Evolutionary conservation across 1,140 invertebrate species (phyloP).

Genomic region (Heliconius nattereri): DNA sequence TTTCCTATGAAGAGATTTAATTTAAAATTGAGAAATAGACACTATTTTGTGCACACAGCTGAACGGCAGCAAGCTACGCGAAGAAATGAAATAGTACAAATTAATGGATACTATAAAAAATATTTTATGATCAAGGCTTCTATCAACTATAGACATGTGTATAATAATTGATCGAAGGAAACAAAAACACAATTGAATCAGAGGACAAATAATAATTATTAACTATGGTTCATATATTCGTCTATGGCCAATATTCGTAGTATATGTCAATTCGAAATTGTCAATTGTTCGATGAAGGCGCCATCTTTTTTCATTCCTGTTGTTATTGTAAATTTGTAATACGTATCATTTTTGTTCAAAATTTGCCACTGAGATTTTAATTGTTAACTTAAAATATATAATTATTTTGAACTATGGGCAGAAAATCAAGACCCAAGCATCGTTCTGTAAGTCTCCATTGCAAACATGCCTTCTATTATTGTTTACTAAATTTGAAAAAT

Average conservation of each 20-base stretch:
- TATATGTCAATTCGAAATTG: neutral
- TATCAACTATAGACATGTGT: too few species aligned
- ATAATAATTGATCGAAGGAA: too few species aligned
- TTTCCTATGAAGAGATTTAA: too few species aligned
- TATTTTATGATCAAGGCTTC: too few species aligned
- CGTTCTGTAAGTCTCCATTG: neutral
- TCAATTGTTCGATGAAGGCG: neutral
- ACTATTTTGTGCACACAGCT: too few species aligned
- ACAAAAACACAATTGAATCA: too few species aligned
- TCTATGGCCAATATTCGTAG: neutral
- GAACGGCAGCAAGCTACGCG: too few species aligned
- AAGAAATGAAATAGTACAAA: too few species aligned
- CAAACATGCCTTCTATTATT: neutral
- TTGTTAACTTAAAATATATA: neutral
- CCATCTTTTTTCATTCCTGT: neutral
- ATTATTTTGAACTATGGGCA: neutral
- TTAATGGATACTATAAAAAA: too few species aligned
- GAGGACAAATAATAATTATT: too few species aligned
- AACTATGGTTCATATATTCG: neutral
- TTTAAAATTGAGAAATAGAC: too few species aligned
- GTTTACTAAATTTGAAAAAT: neutral
- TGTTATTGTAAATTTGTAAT: neutral
- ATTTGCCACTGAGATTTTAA: neutral
- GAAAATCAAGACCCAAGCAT: neutral
- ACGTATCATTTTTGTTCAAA: constrained; percentile 6